Evolutionary conservation across 2,113 vertebrate species (phyloP), one percentile per base, ranked within the genome.

Genomic region (Chlorodrepanis virens): DNA sequence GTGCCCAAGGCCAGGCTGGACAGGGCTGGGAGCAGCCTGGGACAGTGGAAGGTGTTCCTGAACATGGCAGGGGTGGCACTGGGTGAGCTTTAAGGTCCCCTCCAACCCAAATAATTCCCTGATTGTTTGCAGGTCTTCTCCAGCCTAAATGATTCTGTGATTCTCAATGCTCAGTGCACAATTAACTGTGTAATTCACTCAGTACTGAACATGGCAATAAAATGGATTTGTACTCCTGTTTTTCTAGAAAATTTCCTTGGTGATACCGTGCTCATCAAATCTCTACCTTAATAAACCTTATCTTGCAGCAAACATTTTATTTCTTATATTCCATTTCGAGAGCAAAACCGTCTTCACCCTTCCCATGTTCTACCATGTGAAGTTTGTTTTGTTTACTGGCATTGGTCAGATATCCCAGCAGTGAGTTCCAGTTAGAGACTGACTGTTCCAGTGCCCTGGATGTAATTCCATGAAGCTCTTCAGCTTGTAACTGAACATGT

Each of bases 371-470:
- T 15, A 28, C 47, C 11, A 21, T 14, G 35, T 28, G 11, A 56
- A 74, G 52, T 74, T 95, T 53, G 65, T 17, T 90, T 70, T 93
- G 79, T 89, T 89, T 71, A 21, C 60, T 92, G 39, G 60, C 9
- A 21, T 45, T 47, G 23, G 59, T 87, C 37, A 8, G n/a, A 11
- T 76, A 33, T 25, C 82, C 90, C 82, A 50, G 50, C 90, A 91
- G 25, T 2, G 54, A 69, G 80, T 91, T 93, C 57, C 88, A 89
- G 52, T 72, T 17, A 22, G 85, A 77, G 72, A 60, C 61, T 74
- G 87, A 37, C 60, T 94, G 54, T 94, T 86, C 91, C 84, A 50
- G 76, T 91, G 89, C 78, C 87, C 87, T 96, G 93, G 59, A 40
- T 93, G 70, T 18, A 60, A 52, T 93, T 94, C 60, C 31, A 6